Base-by-base conservation (phyloP, 2,797 vertebrate genomes). In the Helicolenus hilgendorfi region DNA sequence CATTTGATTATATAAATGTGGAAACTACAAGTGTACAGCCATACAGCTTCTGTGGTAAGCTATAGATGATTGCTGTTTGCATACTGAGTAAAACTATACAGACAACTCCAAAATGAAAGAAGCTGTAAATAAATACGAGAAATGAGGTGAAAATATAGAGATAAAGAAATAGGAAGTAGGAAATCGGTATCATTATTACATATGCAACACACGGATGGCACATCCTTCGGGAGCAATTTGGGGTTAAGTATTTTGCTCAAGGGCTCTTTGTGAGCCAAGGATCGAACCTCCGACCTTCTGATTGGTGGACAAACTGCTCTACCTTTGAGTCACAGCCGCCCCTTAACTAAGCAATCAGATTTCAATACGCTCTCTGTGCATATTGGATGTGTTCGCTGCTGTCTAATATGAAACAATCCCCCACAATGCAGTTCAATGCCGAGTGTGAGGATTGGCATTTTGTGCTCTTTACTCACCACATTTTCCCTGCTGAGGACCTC, bases 401-500 rank as follows among this genome's bases (percentile, higher is more conserved):
- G 10, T 77, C 29, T 20, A 26, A 9, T 41, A 29, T 60, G 20
- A 36, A 71, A 35, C 45, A 60, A 31, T 38, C 10, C 9, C 0
- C 5, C 41, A 63, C 5, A 62, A 68, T 55, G 20, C 26, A 69
- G 18, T 35, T 15, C 0, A 29, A 29, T 45, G 11, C 2, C 1
- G 2, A 11, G 6, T 9, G 49, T 59, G 11, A 55, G 1, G 10
- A 29, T 8, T 36, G 8, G 3, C 26, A 22, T 55, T 55, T 55
- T 9, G 8, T 55, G 49, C 20, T 15, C 6, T n/a, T 55, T 9
- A n/a, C 49, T 98, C 91, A 99, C 99, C 97, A 95, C 95, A 0
- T 98, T 98, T 73, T 97, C 96, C 80, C 94, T 92, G 96, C 98
- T 99, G 76, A 99, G 98, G 86, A 99, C 98, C 92, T 99, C 98